phyloP scores from a whole-genome alignment of 2,888 invertebrate genomes.

The Horisme vitalbata region DNA sequence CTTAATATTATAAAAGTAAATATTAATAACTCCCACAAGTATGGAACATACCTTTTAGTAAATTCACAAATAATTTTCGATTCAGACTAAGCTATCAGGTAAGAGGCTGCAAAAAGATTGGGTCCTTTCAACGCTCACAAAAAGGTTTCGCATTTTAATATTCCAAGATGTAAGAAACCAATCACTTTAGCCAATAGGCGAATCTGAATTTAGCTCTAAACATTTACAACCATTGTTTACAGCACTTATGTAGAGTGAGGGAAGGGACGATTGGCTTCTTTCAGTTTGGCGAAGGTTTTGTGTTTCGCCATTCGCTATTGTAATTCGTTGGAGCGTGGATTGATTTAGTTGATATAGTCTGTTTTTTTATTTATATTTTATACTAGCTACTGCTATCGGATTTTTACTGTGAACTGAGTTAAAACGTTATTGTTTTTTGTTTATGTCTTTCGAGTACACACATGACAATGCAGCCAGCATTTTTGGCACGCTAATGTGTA shows the following conservation, averaged over 20 bases:
- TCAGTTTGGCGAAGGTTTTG: slow-evolving; percentile 15
- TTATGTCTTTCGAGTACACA: no score
- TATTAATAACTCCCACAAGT: no score
- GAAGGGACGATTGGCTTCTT: slow-evolving; percentile 18
- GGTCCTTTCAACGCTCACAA: neutral
- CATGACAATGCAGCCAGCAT: no score
- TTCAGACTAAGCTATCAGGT: no score
- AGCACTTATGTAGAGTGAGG: slow-evolving; percentile 11
- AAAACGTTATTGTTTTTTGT: no score
- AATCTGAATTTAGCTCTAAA: slow-evolving; percentile 18
- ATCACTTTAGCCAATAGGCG: slow-evolving; percentile 15
- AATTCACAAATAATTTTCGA: no score
- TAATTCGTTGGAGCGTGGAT: slow-evolving; percentile 17
- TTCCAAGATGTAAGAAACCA: slow-evolving; percentile 11
- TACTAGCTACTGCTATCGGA: no score
- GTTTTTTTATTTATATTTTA: no score
- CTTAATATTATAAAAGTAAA: no score
- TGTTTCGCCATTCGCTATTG: slow-evolving; percentile 9
- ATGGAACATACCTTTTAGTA: no score
- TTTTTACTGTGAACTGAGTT: slow-evolving; percentile 7
- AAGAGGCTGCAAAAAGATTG: neutral
- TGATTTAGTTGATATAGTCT: neutral
- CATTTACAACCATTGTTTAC: slow-evolving; percentile 20
- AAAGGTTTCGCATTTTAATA: slow-evolving; percentile 5
- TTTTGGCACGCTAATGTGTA: no score